Conservation (phyloP, 2,888 invertebrate species). For the Nesidiocoris tenuis region DNA sequence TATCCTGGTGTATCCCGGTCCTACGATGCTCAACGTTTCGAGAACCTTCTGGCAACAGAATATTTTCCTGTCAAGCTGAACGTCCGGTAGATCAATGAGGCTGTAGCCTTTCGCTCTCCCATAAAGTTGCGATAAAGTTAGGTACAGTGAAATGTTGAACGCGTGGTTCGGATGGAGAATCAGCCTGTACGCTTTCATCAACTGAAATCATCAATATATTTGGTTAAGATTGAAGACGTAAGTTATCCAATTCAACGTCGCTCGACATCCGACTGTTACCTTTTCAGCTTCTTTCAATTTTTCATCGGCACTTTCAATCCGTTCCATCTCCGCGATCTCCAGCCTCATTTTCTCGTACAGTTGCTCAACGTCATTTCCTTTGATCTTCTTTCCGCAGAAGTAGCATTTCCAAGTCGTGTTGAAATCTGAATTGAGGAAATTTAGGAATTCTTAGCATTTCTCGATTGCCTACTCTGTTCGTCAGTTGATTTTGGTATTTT, state of each 20-base stretch:
- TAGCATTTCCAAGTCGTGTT: slow-evolving; percentile 67
- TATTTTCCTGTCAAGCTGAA: slow-evolving; percentile 71
- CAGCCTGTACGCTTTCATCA: slow-evolving; percentile 61
- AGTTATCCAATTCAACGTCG: neutral
- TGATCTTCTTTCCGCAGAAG: slow-evolving; percentile 66
- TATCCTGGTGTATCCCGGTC: slow-evolving; percentile 74
- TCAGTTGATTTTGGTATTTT: no score
- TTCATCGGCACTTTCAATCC: slow-evolving; percentile 60
- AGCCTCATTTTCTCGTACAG: slow-evolving; percentile 54
- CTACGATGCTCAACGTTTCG: slow-evolving; percentile 68
- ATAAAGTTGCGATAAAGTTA: slow-evolving; percentile 73
- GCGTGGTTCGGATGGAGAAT: slow-evolving; percentile 77
- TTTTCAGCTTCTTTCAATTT: slow-evolving; percentile 50
- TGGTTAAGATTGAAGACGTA: neutral
- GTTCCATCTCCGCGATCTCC: slow-evolving; percentile 51
- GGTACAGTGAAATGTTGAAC: slow-evolving; percentile 57
- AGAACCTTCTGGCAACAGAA: slow-evolving; percentile 71
- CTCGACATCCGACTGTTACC: slow-evolving; percentile 11
- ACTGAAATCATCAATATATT: slow-evolving; percentile 14
- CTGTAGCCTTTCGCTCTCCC: slow-evolving; percentile 72
- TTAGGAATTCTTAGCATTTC: no score
- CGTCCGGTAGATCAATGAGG: slow-evolving; percentile 69
- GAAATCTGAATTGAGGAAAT: slow-evolving; percentile 57
- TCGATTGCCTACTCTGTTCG: no score
- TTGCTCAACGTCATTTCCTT: slow-evolving; percentile 63